Evolutionary conservation across 2,113 vertebrate genomes (phyloP).

Genomic region (Lepus europaeus): DNA sequence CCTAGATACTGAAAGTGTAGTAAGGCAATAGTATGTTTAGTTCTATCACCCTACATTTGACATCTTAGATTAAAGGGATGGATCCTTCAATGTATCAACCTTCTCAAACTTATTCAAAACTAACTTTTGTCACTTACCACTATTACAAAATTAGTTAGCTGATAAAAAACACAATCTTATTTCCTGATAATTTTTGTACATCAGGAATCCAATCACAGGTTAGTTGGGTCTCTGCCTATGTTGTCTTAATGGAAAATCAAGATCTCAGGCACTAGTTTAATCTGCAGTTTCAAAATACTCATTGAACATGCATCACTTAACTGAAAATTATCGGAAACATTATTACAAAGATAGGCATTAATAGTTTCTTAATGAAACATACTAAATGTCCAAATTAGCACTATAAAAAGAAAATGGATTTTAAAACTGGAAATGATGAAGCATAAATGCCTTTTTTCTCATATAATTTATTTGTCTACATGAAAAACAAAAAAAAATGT

Average conservation of each 20-base stretch:
- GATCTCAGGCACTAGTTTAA: not conserved
- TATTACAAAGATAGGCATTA: not conserved
- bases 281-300: not conserved
- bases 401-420: not conserved
- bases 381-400: not conserved
- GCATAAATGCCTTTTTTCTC: not conserved
- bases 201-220: not conserved
- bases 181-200: not conserved
- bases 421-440: conserved; percentile 31
- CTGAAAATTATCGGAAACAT: not conserved
- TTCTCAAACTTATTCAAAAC: not conserved
- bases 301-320: not conserved
- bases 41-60: not conserved
- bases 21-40: not conserved
- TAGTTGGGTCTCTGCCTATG: not conserved
- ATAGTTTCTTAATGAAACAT: not conserved
- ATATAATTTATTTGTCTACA: not conserved
- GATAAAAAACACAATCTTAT: not conserved
- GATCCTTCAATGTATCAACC: not conserved
- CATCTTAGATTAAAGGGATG: not conserved
- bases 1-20: not conserved
- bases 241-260: not conserved
- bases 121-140: not conserved
- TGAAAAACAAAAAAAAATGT: not conserved
- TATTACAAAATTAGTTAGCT: not conserved